Evolutionary conservation across 1,140 invertebrate species (phyloP).

Genomic region (Latrodectus geometricus): DNA sequence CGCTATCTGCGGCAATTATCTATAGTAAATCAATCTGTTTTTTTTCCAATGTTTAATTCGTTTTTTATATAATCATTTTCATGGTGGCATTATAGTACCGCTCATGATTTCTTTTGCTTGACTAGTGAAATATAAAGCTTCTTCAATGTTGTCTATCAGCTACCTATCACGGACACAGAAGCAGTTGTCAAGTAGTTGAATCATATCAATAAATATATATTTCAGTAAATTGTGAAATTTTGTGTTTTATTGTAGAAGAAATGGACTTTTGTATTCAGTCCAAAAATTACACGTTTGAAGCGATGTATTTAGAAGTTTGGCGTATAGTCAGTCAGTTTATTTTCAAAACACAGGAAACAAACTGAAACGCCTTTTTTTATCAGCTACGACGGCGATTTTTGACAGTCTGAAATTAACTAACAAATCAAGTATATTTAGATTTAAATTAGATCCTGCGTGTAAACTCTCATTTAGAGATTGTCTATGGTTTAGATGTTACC

Average conservation of each 20-base stretch:
- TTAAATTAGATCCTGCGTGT: background rate
- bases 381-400: background rate
- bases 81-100: background rate
- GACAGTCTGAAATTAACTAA: background rate
- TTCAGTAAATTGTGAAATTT: background rate
- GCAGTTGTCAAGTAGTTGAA: slow-evolving; percentile 12
- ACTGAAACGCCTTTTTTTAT: slow-evolving; percentile 4
- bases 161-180: slow-evolving; percentile 13
- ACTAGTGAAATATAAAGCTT: slow-evolving; percentile 3
- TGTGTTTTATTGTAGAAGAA: background rate
- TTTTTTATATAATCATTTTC: slow-evolving; percentile 5
- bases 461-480: slow-evolving; percentile 1
- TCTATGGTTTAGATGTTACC: no score
- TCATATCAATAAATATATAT: background rate
- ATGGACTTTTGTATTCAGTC: slow-evolving; percentile 1
- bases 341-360: background rate
- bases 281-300: background rate
- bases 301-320: background rate
- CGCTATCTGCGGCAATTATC: no score
- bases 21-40: background rate
- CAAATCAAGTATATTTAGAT: slow-evolving; percentile 1
- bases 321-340: background rate
- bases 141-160: background rate
- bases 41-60: background rate
- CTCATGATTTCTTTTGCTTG: slow-evolving; percentile 25